Conservation (phyloP, 2,888 invertebrate species). For the Synergus japonicus region DNA sequence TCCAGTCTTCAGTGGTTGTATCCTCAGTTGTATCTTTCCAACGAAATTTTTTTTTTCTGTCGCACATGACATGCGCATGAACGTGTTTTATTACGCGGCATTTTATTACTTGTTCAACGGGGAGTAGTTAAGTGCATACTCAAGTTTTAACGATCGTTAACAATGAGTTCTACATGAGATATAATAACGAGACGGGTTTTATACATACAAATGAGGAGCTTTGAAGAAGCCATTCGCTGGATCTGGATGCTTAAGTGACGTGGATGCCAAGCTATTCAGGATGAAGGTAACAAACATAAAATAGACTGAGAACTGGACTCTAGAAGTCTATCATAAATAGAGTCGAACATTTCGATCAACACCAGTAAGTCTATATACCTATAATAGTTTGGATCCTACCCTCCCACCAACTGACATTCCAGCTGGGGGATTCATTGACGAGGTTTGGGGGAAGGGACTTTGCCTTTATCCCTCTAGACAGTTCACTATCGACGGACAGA, state of each 20-base stretch:
- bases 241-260: not conserved
- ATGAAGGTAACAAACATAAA: slow-evolving; percentile 24
- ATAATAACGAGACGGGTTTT: slow-evolving; percentile 46
- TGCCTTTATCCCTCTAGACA: slow-evolving; percentile 20
- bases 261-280: slow-evolving; percentile 35
- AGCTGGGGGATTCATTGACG: slow-evolving; percentile 1
- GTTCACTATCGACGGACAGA: slow-evolving; percentile 39
- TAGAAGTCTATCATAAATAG: not conserved
- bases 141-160: slow-evolving; percentile 49
- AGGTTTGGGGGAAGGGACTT: slow-evolving; percentile 1
- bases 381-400: slow-evolving; percentile 1
- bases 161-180: slow-evolving; percentile 45
- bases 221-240: slow-evolving; percentile 42
- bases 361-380: not conserved
- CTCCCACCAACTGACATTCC: slow-evolving; percentile 10
- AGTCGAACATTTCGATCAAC: slow-evolving; percentile 20
- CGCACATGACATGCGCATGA: slow-evolving; percentile 25
- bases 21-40: not conserved
- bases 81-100: slow-evolving; percentile 36
- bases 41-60: slow-evolving; percentile 36
- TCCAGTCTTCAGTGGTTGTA: not conserved
- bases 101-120: slow-evolving; percentile 39
- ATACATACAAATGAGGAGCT: slow-evolving; percentile 36
- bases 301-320: not conserved
- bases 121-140: slow-evolving; percentile 37